Conservation (phyloP, 2,797 vertebrate species). For the Pipistrellus nathusii region DNA sequence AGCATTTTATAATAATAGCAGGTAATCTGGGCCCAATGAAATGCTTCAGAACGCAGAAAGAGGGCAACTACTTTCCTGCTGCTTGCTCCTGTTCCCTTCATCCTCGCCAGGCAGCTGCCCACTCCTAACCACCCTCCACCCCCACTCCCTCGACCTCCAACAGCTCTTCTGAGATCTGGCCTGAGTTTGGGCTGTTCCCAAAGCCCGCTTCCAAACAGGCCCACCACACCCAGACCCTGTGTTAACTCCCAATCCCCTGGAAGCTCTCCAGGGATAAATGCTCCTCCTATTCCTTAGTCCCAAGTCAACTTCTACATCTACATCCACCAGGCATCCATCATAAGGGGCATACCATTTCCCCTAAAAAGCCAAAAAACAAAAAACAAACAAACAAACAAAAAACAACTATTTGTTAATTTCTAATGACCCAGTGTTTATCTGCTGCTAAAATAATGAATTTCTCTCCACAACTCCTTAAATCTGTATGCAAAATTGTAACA, state of each 20-base stretch:
- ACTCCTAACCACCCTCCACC: rapidly evolving
- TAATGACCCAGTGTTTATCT: slow-evolving; percentile 82
- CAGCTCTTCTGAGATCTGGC: not conserved
- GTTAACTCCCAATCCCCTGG: not conserved
- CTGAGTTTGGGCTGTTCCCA: not conserved
- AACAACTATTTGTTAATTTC: slow-evolving; percentile 70
- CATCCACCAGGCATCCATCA: not conserved
- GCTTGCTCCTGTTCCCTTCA: not conserved
- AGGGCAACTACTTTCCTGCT: not conserved
- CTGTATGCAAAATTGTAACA: slow-evolving; percentile 29
- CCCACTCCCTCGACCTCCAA: too few species aligned
- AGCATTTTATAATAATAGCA: slow-evolving; percentile 8
- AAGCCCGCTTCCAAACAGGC: not conserved
- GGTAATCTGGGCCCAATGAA: not conserved
- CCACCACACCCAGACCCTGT: not conserved
- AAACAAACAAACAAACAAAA: not conserved
- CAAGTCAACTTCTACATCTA: not conserved
- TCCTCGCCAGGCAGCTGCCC: not conserved
- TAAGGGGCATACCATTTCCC: not conserved
- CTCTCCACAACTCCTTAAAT: slow-evolving; percentile 48
- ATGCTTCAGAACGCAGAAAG: slow-evolving; percentile 15
- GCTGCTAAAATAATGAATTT: slow-evolving; percentile 69
- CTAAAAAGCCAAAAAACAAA: not conserved
- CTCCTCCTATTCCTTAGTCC: not conserved
- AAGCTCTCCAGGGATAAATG: not conserved